Base-by-base conservation (phyloP, 2,113 vertebrate species). In the Chascanopsetta lugubris region DNA sequence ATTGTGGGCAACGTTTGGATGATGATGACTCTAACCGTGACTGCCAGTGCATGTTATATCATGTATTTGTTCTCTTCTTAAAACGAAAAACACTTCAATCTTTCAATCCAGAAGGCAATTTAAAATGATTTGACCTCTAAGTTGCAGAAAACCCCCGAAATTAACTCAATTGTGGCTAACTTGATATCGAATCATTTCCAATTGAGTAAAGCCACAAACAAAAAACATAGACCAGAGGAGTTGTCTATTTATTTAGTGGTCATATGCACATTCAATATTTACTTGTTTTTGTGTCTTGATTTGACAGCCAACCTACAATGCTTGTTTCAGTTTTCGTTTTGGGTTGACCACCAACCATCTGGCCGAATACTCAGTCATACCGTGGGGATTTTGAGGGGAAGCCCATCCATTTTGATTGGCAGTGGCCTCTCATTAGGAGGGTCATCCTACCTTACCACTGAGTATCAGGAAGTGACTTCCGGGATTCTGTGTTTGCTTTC, bases 391-490 rank as follows among this genome's bases (percentile, higher is more conserved):
- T 60, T 42, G 43, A 21, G 17, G 3, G 25, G 36, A 45, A 68
- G 22, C 4, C 9, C 29, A 9, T 29, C 36, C 7, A 4, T 11
- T 66, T 59, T 61, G 6, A 59, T 50, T 69, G 55, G 12, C 26
- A 22, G 18, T 20, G 43, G 3, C 36, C 61, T 67, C 25, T 54
- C 12, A 17, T 60, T 51, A 36, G 11, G 12, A 32, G 12, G 10
- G 30, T 56, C 49, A 32, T 61, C 6, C 47, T 27, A 20, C 30
- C 20, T 51, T 32, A 65, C 17, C 42, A 24, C 10, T 32, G 49
- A 62, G 40, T 6, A 18, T 40, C 57, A 36, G 66, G 48, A 76
- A 49, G 34, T 75, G 49, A 72, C 65, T 79, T 75, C 38, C 24
- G 54, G 42, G 29, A 49, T 46, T 30, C 32, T 66, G 21, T 55